Conservation (phyloP, 2,113 vertebrate species). For the Trogon melanurus region DNA sequence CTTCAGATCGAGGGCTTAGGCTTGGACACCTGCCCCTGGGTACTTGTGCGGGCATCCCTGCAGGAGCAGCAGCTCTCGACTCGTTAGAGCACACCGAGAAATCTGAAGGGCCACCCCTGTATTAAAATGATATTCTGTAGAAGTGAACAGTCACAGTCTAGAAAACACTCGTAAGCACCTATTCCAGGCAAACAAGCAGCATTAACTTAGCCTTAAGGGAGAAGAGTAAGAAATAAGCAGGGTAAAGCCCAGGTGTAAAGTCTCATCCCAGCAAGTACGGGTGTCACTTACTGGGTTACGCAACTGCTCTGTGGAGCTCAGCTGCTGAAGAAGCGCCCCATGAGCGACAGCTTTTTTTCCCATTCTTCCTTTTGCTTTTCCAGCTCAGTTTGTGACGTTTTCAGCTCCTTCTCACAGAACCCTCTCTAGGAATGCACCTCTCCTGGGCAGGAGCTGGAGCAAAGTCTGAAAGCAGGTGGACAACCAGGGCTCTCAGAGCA, state of each 20-base stretch:
- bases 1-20: fast-evolving
- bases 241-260: not conserved
- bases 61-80: not conserved
- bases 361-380: not conserved
- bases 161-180: not conserved
- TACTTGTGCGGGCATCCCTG: not conserved
- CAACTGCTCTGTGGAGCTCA: not conserved
- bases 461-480: not conserved
- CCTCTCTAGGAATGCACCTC: not conserved
- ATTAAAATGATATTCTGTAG: not conserved
- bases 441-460: not conserved
- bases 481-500: not conserved
- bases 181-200: not conserved
- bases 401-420: not conserved
- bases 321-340: not conserved
- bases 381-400: not conserved
- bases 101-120: not conserved
- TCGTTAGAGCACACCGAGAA: not conserved
- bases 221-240: not conserved
- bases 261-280: not conserved
- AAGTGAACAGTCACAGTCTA: not conserved
- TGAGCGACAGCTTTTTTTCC: not conserved
- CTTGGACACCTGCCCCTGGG: not conserved
- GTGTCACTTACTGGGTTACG: not conserved
- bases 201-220: not conserved